phyloP scores from a whole-genome alignment of 1,140 invertebrate species.

The Drosophila littoralis region DNA sequence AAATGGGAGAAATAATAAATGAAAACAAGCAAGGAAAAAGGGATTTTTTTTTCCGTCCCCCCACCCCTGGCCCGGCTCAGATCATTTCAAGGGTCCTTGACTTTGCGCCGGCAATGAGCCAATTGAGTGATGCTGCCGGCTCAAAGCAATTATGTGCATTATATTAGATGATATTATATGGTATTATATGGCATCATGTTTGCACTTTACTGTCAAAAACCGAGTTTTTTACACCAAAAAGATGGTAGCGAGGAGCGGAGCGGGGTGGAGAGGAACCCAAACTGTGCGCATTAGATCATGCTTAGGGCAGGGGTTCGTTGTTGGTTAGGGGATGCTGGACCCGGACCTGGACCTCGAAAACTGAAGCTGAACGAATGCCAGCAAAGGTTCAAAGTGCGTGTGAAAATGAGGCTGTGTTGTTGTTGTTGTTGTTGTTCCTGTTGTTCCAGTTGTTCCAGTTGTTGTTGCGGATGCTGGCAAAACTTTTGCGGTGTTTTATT shows the following conservation, averaged over 20 bases:
- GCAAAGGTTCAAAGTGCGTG: conserved; percentile 79
- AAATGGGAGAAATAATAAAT: conserved; percentile 77
- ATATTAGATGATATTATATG: conserved; percentile 55
- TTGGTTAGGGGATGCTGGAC: conserved; percentile 46
- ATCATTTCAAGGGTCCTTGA: conserved; percentile 83
- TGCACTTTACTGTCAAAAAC: conserved; percentile 80
- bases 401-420: conserved; percentile 73
- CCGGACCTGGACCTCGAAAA: conserved; percentile 12
- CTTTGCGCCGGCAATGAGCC: conserved; percentile 58
- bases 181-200: conserved; percentile 55
- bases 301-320: conserved; percentile 40
- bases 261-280: not conserved
- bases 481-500: conserved; percentile 60
- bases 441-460: conserved; percentile 42
- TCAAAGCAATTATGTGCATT: conserved; percentile 76
- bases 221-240: conserved; percentile 76
- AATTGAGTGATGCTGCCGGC: conserved; percentile 71
- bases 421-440: conserved; percentile 52
- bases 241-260: not conserved
- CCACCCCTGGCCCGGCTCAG: conserved; percentile 29
- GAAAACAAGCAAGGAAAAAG: conserved; percentile 58
- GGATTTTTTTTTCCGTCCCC: conserved; percentile 32
- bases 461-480: conserved; percentile 53
- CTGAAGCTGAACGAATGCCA: conserved; percentile 29
- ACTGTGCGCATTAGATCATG: conserved; percentile 50